Evolutionary conservation across 1,140 invertebrate genomes (phyloP).

Genomic region (Notospermus geniculatus): DNA sequence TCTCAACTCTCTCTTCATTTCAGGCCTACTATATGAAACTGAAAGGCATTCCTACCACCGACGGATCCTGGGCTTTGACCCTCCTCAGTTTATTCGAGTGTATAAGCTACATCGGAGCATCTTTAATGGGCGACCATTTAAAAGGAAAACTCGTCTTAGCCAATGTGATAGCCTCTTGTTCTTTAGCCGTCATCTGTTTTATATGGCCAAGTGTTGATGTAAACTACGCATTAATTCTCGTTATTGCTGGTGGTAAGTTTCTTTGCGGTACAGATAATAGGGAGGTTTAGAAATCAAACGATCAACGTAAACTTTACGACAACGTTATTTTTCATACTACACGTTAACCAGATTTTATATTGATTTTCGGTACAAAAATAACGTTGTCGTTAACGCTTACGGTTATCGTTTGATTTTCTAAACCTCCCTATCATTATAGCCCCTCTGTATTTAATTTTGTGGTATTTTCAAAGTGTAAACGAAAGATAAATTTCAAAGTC

Average conservation of each 20-base stretch:
- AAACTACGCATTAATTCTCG: slow-evolving; percentile 19
- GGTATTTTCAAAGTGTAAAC: too few species aligned
- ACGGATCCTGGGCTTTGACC: slow-evolving; percentile 20
- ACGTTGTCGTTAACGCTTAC: too few species aligned
- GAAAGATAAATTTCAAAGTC: too few species aligned
- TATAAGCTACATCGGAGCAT: slow-evolving; percentile 23
- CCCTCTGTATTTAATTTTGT: too few species aligned
- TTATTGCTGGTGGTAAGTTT: slow-evolving; percentile 17
- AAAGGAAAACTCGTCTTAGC: slow-evolving; percentile 19
- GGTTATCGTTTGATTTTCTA: too few species aligned
- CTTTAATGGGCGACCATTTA: slow-evolving; percentile 21
- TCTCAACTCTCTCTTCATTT: neutral
- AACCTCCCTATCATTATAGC: too few species aligned
- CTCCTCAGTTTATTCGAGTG: slow-evolving; percentile 26
- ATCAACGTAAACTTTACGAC: too few species aligned
- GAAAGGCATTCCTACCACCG: slow-evolving; percentile 15
- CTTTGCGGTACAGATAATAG: too few species aligned
- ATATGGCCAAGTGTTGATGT: slow-evolving; percentile 26
- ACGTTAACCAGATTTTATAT: too few species aligned
- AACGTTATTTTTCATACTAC: too few species aligned
- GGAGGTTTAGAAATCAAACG: too few species aligned
- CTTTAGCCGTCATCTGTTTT: slow-evolving; percentile 23
- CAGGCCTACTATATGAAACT: slow-evolving; percentile 28
- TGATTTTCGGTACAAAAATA: too few species aligned
- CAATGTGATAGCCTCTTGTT: slow-evolving; percentile 19